These are phyloP conservation scores for Cichladusa arquata DNA, from an alignment of 2,113 vertebrate species.

Conservation along the genomic window DNA sequence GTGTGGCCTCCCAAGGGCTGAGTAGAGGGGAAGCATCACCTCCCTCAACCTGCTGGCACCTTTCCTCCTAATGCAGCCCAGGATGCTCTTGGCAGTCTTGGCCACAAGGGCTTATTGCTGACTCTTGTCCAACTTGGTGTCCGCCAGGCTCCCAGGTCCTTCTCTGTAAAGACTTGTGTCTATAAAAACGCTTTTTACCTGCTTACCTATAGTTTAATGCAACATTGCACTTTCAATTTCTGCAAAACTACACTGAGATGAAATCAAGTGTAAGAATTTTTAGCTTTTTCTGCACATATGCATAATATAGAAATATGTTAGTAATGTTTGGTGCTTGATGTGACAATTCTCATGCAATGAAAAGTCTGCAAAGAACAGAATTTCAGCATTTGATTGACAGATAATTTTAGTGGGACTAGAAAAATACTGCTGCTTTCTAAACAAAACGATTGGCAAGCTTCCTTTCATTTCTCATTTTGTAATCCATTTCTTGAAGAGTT, in stretches of 20 bases:
- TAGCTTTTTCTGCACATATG: background rate
- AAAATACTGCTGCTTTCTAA: background rate
- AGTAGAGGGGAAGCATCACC: background rate
- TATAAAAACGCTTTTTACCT: background rate
- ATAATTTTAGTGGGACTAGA: background rate
- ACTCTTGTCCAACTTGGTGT: background rate
- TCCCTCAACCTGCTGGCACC: background rate
- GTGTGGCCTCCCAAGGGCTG: background rate
- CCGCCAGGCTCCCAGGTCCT: background rate
- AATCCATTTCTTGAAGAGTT: background rate
- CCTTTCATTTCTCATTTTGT: background rate
- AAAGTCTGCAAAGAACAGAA: background rate
- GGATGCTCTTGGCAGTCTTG: background rate
- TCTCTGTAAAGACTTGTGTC: background rate
- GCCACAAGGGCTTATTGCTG: accelerated
- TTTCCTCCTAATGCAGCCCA: background rate
- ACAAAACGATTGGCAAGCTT: background rate
- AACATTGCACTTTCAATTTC: background rate
- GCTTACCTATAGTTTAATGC: background rate
- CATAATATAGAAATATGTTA: background rate
- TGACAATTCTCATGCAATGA: background rate
- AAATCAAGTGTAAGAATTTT: background rate
- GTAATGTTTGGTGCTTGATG: background rate
- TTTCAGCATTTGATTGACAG: background rate
- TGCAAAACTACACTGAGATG: background rate